A percentile compares a stretch with the other conserved stretches of the same genome.
phyloP scores from a whole-genome alignment of 2,113 vertebrate genomes.

The Neogale vison region DNA sequence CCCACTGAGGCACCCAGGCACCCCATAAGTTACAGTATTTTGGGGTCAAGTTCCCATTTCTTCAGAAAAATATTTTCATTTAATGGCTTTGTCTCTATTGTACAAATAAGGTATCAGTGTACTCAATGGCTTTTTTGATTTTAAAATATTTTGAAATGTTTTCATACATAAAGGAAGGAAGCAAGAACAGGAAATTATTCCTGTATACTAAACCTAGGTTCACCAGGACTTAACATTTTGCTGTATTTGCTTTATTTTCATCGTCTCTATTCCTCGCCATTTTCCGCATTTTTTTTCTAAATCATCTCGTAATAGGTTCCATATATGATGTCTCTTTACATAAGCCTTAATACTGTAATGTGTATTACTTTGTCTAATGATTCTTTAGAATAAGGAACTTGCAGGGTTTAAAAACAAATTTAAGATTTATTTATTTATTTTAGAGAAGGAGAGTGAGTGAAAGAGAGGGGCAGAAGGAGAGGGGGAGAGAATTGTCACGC shows the following conservation, averaged over 20 bases:
- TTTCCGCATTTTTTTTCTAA: constrained; percentile 15
- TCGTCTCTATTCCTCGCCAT: background rate
- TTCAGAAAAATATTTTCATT: background rate
- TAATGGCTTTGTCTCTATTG: background rate
- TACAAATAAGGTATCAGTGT: background rate
- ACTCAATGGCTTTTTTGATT: background rate
- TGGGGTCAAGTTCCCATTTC: constrained; percentile 10
- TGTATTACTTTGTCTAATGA: background rate
- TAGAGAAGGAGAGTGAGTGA: too few species aligned
- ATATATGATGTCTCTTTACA: background rate
- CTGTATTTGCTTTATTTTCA: background rate
- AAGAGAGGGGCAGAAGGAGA: background rate
- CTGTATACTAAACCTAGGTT: background rate
- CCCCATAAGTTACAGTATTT: background rate
- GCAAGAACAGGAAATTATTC: background rate
- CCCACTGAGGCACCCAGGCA: too few species aligned
- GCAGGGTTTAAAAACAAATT: background rate
- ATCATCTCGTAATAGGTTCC: background rate
- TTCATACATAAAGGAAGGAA: background rate
- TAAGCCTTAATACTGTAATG: background rate
- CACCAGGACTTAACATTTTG: background rate
- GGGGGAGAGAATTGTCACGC: background rate
- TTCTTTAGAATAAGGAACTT: background rate
- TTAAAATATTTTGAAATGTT: constrained; percentile 15
- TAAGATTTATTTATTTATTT: background rate